Conservation (phyloP, 2,113 vertebrate species). For the Columbina picui region DNA sequence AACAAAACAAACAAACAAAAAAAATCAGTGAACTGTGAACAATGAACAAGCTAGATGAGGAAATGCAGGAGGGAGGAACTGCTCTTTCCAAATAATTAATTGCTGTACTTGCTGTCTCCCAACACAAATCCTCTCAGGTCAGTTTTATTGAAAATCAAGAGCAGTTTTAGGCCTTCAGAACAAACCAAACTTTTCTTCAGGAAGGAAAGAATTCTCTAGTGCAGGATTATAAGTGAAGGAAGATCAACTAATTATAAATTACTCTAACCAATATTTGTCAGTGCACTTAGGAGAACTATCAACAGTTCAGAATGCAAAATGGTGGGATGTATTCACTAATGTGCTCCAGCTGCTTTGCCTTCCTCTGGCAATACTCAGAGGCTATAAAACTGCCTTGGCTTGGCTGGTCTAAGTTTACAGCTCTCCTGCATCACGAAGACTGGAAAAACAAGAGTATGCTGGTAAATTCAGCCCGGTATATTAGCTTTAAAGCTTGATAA, state of each 20-base stretch:
- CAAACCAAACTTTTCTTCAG: neutral
- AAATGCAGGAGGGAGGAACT: neutral
- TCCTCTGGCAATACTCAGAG: neutral
- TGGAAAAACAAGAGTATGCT: neutral
- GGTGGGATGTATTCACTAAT: neutral
- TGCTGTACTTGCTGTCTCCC: neutral
- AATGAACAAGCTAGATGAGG: neutral
- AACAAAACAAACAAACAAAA: neutral
- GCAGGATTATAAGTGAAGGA: neutral
- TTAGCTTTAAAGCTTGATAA: neutral
- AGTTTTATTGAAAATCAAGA: neutral
- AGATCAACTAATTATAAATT: neutral
- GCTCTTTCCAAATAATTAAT: conserved; percentile 32
- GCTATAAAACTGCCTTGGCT: neutral
- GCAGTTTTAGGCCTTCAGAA: neutral
- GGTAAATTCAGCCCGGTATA: neutral
- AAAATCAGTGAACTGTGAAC: neutral
- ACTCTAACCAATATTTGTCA: neutral
- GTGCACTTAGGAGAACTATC: neutral
- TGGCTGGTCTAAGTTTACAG: neutral
- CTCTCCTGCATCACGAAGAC: neutral
- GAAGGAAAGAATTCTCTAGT: neutral
- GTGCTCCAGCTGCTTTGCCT: neutral
- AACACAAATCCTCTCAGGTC: neutral
- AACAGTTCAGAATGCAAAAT: neutral